Base-by-base conservation (phyloP, 2,797 vertebrate species). In the Decapterus maruadsi region DNA sequence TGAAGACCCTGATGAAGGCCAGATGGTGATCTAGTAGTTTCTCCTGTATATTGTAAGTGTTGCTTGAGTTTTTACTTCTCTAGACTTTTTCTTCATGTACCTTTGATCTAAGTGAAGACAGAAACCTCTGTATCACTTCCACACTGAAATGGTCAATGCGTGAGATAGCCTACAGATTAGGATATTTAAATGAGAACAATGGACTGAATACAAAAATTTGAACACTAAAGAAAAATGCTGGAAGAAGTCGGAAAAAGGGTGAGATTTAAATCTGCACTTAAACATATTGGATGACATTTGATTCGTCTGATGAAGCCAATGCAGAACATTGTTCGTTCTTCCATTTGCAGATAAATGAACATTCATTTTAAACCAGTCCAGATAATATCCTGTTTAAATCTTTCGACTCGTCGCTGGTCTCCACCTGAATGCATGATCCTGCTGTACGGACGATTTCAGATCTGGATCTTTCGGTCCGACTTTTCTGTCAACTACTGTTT, bases 401-500 rank as follows among this genome's bases (percentile, higher is more conserved):
- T 42, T 42, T 42, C 8, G 34, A 4, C 40, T 12, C 10, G 22
- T 11, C 10, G 20, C 20, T 53, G n/a, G 6, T 11, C n/a, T 53
- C 22, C 26, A 55, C 26, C 26, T 29, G 22, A 54, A 22, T 54
- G 53, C 22, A 29, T 29, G 26, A 31, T 55, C 8, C 53, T 3
- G 22, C 53, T 55, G 26, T 55, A 26, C 6, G 29, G 22, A 55
- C 22, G 9, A 55, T 29, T 31, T 55, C 26, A 55, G 53, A 16
- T 29, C 7, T 55, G 54, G 54, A 56, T 11, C 31, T 48, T 50
- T 36, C n/a, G 42, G 36, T 48, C 11, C 11, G 48, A 60, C 6
- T 51, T 2, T 77, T 63, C 38, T 34, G 19, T 19, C 38, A 68
- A 5, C 48, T 64, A 14, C 17, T 45, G 26, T 56, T 56, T 56